Conservation (phyloP, 2,113 vertebrate species). For the Elephantulus edwardii region DNA sequence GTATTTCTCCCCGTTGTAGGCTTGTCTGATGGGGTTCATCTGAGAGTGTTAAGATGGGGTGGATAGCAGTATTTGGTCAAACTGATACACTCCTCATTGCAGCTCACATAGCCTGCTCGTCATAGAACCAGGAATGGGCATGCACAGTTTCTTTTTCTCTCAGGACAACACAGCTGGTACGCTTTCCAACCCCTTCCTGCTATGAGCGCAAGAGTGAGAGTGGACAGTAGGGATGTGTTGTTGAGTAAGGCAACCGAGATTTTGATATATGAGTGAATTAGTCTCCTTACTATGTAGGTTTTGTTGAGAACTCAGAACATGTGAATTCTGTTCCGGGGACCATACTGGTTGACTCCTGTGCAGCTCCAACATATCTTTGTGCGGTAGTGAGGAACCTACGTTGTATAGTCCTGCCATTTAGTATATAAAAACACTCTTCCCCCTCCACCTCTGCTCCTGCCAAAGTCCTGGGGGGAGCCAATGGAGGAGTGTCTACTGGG, state of each 20-base stretch:
- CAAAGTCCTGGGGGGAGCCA: too few species aligned
- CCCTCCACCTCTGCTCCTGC: too few species aligned
- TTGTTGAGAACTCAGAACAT: background rate
- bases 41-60: background rate
- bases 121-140: background rate
- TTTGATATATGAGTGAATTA: background rate
- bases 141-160: background rate
- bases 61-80: background rate
- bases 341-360: background rate
- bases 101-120: background rate
- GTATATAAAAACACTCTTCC: too few species aligned
- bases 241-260: background rate
- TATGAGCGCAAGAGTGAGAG: too few species aligned
- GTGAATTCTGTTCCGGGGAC: fast-evolving
- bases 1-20: background rate
- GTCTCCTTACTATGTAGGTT: background rate
- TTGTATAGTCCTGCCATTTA: background rate
- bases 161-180: background rate
- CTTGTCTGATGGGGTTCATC: background rate
- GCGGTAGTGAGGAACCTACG: background rate
- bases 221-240: background rate
- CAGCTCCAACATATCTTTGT: background rate
- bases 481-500: too few species aligned
- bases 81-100: background rate
- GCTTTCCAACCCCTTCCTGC: background rate